phyloP scores from a whole-genome alignment of 2,113 vertebrate species.

The Nycticryphes semicollaris region DNA sequence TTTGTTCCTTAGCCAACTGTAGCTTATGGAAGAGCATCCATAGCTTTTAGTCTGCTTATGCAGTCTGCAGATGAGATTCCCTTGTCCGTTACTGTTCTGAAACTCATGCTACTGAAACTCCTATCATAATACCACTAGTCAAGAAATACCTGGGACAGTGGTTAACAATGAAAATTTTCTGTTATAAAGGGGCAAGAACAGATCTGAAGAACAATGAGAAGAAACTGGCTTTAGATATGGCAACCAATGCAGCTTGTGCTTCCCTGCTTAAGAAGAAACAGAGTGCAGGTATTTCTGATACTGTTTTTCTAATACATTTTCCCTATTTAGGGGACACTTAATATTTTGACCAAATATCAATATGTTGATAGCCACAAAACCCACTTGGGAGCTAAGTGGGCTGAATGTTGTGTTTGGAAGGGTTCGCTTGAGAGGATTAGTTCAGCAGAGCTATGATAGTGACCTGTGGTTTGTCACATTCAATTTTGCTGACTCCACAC shows the following conservation, averaged over 20 bases:
- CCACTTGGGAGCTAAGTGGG: not conserved
- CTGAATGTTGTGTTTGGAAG: not conserved
- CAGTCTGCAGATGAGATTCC: not conserved
- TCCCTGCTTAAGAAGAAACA: constrained; percentile 92
- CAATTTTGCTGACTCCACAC: not conserved
- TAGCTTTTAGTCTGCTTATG: not conserved
- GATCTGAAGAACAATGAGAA: constrained; percentile 96
- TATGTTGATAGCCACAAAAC: not conserved
- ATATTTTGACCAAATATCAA: not conserved
- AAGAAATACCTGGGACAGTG: not conserved
- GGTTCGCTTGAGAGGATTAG: not conserved
- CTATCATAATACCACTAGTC: not conserved
- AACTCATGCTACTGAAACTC: not conserved
- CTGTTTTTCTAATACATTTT: not conserved
- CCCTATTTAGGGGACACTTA: not conserved
- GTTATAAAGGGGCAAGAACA: constrained; percentile 83
- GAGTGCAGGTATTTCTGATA: constrained; percentile 69
- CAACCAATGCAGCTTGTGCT: constrained; percentile 91
- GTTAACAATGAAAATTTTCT: not conserved
- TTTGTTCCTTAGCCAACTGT: not conserved
- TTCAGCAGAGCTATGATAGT: not conserved
- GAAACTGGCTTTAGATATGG: constrained; percentile 94
- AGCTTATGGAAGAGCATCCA: not conserved
- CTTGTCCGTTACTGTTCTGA: not conserved
- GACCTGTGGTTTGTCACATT: not conserved